A percentile compares a stretch with the other conserved stretches of the same genome.
These are phyloP conservation scores for Drosophila aff. DNA, from an alignment of 1,140 invertebrate genomes.

Conservation along the genomic window DNA sequence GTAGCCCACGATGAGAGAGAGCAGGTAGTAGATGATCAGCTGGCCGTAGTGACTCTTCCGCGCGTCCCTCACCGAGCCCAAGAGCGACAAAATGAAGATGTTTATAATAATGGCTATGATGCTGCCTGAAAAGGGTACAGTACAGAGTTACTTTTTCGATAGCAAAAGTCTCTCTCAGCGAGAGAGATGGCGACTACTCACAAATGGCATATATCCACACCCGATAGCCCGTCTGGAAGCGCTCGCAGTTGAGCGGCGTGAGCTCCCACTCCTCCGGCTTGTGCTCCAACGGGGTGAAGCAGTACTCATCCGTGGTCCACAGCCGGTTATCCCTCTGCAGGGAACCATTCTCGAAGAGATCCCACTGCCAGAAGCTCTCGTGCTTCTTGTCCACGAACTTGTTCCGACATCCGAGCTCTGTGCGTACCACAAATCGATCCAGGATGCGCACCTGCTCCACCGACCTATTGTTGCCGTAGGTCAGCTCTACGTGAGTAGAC, in stretches of 20 bases:
- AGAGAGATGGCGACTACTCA: conserved; percentile 12
- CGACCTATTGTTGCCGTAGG: conserved; percentile 29
- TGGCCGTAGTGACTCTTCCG: conserved; percentile 74
- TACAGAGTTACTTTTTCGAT: background rate
- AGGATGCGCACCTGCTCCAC: conserved; percentile 58
- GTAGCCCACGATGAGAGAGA: conserved; percentile 58
- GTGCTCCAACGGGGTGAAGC: conserved; percentile 73
- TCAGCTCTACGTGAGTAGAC: conserved; percentile 61
- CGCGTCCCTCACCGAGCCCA: conserved; percentile 64
- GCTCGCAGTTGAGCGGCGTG: conserved; percentile 72
- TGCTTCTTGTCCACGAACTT: conserved; percentile 71
- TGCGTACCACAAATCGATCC: conserved; percentile 67
- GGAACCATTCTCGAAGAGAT: conserved; percentile 60
- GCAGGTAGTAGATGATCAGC: conserved; percentile 73
- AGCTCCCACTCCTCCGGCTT: conserved; percentile 65
- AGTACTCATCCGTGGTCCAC: conserved; percentile 76
- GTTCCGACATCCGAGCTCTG: conserved; percentile 66
- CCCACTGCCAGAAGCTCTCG: conserved; percentile 71
- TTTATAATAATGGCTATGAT: conserved; percentile 76
- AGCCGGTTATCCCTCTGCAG: conserved; percentile 50
- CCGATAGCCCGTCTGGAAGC: conserved; percentile 73
- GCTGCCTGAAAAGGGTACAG: conserved; percentile 45
- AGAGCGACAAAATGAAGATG: conserved; percentile 62
- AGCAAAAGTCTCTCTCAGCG: background rate
- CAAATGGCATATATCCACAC: conserved; percentile 83